These are phyloP conservation scores for Ellobius talpinus DNA, from an alignment of 2,113 vertebrate genomes.

Conservation along the genomic window DNA sequence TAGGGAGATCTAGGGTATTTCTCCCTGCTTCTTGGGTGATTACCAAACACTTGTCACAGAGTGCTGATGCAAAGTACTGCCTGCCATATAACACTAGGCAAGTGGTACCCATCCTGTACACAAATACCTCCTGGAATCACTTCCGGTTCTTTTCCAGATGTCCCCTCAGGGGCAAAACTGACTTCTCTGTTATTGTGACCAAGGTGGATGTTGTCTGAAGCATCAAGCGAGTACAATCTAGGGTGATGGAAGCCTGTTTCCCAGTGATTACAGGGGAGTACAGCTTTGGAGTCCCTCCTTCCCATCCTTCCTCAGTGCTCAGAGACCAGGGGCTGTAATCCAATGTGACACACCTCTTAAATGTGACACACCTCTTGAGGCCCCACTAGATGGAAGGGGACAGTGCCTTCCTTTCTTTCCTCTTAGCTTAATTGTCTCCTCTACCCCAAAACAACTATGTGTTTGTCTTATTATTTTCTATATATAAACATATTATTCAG, in stretches of 20 bases:
- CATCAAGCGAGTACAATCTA: neutral
- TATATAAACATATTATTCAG: neutral
- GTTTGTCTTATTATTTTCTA: neutral
- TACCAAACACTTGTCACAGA: neutral
- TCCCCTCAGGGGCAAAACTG: fast-evolving
- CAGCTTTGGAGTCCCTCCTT: neutral
- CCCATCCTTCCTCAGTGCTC: neutral
- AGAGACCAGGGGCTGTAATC: neutral
- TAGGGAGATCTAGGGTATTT: neutral
- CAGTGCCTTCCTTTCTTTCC: neutral
- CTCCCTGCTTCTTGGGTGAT: neutral
- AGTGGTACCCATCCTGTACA: neutral
- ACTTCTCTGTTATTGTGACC: neutral
- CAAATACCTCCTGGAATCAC: neutral
- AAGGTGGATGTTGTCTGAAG: neutral
- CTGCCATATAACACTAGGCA: neutral
- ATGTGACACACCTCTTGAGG: neutral
- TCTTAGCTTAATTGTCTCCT: neutral
- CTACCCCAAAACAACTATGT: neutral
- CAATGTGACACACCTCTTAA: neutral
- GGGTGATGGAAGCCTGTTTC: neutral
- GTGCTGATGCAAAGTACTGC: neutral
- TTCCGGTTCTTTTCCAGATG: neutral
- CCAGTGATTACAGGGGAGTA: neutral
- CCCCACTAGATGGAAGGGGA: neutral